Percentiles rank a stretch among this genome's conserved stretches.
Conservation (phyloP, 2,113 vertebrate species). For the Nymphicus hollandicus region DNA sequence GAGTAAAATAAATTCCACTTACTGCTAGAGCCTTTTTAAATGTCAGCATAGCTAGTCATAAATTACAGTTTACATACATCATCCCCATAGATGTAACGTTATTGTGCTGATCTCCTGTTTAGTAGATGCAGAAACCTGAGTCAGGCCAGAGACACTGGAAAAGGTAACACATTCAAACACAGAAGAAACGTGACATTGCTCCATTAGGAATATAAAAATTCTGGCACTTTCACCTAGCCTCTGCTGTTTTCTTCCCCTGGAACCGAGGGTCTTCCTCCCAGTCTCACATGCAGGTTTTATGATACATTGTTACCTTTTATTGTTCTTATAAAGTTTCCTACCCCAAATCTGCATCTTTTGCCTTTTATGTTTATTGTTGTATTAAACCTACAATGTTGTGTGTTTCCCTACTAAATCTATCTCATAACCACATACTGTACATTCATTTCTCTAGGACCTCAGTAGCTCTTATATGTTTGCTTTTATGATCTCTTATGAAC, state of each 20-base stretch:
- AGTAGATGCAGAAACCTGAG: not conserved
- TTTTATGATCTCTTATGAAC: constrained; percentile 73
- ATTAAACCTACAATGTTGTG: constrained; percentile 16
- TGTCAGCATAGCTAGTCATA: constrained; percentile 14
- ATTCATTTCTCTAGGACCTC: constrained; percentile 67
- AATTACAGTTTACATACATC: constrained; percentile 25
- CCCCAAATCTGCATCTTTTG: constrained; percentile 59
- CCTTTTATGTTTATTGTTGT: constrained; percentile 54
- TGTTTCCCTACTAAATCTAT: constrained; percentile 61
- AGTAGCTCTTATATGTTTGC: constrained; percentile 60
- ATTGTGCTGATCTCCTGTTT: not conserved
- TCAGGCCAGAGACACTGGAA: not conserved
- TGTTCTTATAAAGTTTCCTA: constrained; percentile 53
- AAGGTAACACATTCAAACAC: not conserved
- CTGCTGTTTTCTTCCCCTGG: not conserved
- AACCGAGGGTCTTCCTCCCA: not conserved
- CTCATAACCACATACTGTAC: constrained; percentile 61
- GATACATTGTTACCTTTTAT: constrained; percentile 16
- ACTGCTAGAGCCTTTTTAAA: constrained; percentile 48
- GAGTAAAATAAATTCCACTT: constrained; percentile 70
- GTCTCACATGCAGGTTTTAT: not conserved
- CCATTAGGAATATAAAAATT: not conserved
- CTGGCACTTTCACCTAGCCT: not conserved
- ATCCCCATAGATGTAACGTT: not conserved
- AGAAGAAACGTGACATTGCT: not conserved